These are phyloP conservation scores for Neodiprion fabricii DNA, from an alignment of 1,140 invertebrate species.

Conservation along the genomic window DNA sequence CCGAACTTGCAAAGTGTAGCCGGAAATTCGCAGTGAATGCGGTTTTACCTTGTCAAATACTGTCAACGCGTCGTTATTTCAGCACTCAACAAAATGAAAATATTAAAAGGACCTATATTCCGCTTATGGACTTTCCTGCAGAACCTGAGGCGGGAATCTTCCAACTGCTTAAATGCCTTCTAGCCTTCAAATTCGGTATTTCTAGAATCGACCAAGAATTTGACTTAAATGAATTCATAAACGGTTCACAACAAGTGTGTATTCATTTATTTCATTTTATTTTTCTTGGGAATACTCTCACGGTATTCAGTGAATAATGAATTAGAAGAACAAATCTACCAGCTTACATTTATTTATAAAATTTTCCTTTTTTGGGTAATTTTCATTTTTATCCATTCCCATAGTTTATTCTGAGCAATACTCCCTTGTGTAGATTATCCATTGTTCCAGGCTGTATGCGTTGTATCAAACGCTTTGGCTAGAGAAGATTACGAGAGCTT, in stretches of 20 bases:
- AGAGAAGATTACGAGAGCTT: not conserved
- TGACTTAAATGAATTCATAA: not conserved
- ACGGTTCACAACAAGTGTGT: not conserved
- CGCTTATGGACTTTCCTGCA: not conserved
- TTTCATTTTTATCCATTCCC: not conserved
- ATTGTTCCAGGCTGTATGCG: not conserved
- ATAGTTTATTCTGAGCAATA: not conserved
- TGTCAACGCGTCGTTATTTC: not conserved
- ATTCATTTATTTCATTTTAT: not conserved
- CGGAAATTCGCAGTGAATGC: not conserved
- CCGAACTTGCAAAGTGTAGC: not conserved
- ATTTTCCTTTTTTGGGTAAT: not conserved
- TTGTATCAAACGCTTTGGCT: not conserved
- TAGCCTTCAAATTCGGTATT: not conserved
- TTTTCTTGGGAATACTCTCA: not conserved
- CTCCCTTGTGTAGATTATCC: not conserved
- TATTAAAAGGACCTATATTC: not conserved
- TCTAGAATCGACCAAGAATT: not conserved
- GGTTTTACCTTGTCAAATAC: not conserved
- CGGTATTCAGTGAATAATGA: not conserved
- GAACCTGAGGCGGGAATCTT: not conserved
- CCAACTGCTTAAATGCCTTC: not conserved
- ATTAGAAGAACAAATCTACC: not conserved
- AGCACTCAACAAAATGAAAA: not conserved
- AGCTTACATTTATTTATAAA: not conserved